Evolutionary conservation across 2,113 vertebrate genomes (phyloP).

Genomic region (human): GRCh38 chr3:138536001-138536500

Average conservation of each 20-base stretch:
- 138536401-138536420: not conserved
- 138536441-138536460: not conserved
- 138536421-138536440: not conserved
- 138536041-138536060: not conserved
- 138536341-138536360: not conserved
- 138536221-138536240: slow-evolving; percentile 1
- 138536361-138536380: not conserved
- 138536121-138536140: not conserved
- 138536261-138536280: not conserved
- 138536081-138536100: not conserved
- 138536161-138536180: not conserved
- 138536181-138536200: not conserved
- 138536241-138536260: not conserved
- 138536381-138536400: not conserved
- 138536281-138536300: not conserved
- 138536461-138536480: not conserved
- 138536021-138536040: not conserved
- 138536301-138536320: not conserved
- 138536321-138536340: not conserved
- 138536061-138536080: not conserved
- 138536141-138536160: not conserved
- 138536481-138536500: not conserved
- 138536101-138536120: not conserved
- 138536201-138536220: not conserved
- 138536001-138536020: not conserved